Evolutionary conservation across 1,140 invertebrate genomes (phyloP).

Genomic region (Heliconius hewitsoni): DNA sequence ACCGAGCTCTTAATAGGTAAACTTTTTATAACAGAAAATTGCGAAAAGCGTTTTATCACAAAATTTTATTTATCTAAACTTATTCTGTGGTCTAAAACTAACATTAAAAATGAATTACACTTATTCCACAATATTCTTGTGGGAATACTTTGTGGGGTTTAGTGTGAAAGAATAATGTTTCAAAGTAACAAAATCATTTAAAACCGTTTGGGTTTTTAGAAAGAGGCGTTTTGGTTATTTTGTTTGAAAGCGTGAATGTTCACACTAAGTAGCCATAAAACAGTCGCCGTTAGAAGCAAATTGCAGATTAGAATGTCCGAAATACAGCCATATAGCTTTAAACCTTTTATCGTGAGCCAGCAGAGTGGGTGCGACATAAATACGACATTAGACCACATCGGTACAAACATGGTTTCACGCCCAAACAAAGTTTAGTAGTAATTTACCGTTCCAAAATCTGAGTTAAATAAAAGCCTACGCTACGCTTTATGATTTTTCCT

Average conservation of each 20-base stretch:
- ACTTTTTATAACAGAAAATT: constrained; percentile 38
- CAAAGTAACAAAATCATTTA: background rate
- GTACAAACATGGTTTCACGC: constrained; percentile 35
- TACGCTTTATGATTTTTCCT: background rate
- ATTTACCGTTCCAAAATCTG: background rate
- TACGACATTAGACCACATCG: constrained; percentile 43
- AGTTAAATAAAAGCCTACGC: background rate
- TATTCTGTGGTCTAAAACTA: constrained; percentile 2
- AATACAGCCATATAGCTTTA: constrained; percentile 52
- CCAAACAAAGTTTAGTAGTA: constrained; percentile 33
- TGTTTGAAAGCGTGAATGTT: constrained; percentile 27
- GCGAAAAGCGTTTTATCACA: constrained; percentile 28
- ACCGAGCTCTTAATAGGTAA: constrained; percentile 43
- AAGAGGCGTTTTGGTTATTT: constrained; percentile 8
- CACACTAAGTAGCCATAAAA: constrained; percentile 43
- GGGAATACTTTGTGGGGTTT: background rate
- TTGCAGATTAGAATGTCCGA: constrained; percentile 46
- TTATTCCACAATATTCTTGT: background rate
- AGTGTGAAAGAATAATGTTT: background rate
- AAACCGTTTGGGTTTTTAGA: background rate
- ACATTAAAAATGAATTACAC: constrained; percentile 28
- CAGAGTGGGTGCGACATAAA: constrained; percentile 46
- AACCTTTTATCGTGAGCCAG: constrained; percentile 50
- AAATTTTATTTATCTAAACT: constrained; percentile 31
- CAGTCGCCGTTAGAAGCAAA: constrained; percentile 42